Conservation (phyloP, 2,888 invertebrate species). For the Odontothrips loti region DNA sequence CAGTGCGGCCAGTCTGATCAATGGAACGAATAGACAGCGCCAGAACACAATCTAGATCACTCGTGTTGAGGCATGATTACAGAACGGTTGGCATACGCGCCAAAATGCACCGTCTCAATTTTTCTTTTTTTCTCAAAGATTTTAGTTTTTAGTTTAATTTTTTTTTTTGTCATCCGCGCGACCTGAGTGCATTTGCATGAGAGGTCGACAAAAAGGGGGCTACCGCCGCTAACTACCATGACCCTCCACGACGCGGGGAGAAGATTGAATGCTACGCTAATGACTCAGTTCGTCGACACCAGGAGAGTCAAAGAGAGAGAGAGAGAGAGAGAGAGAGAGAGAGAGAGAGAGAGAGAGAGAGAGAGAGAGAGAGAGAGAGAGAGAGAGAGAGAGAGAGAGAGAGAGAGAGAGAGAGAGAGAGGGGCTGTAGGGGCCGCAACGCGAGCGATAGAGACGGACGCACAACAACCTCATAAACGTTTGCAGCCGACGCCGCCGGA, state of each 20-base stretch:
- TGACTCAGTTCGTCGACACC: background rate
- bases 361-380: background rate
- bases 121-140: too few species aligned
- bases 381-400: background rate
- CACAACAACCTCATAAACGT: background rate
- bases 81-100: background rate
- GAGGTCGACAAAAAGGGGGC: too few species aligned
- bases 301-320: background rate
- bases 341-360: background rate
- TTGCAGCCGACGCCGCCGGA: background rate
- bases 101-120: too few species aligned
- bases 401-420: background rate
- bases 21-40: background rate
- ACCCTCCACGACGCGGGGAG: background rate
- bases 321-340: background rate
- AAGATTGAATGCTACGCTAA: background rate
- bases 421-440: background rate
- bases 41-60: too few species aligned
- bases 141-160: too few species aligned
- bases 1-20: background rate
- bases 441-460: background rate
- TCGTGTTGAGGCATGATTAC: too few species aligned
- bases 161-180: too few species aligned
- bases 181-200: too few species aligned
- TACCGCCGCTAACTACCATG: too few species aligned